These are phyloP conservation scores for Ginglymostoma cirratum DNA, from an alignment of 2,113 vertebrate species.

Conservation along the genomic window DNA sequence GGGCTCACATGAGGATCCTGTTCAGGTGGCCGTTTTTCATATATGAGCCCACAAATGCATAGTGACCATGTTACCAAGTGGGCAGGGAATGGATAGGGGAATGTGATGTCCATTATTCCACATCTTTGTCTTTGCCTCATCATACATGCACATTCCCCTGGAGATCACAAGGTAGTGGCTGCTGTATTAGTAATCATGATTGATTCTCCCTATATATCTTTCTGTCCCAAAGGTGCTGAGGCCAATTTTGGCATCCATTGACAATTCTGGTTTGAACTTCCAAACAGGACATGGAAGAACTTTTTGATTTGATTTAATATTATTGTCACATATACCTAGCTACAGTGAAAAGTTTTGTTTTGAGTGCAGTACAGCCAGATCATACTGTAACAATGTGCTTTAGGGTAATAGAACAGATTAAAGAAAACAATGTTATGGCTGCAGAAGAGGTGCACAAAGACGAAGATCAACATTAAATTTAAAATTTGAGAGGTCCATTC, in stretches of 20 bases:
- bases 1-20: background rate
- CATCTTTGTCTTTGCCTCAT: background rate
- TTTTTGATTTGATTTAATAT: no score
- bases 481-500: no score
- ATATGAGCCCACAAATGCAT: background rate
- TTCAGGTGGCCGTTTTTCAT: background rate
- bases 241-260: background rate
- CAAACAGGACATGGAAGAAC: background rate
- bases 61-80: background rate
- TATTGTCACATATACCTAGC: no score
- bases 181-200: background rate
- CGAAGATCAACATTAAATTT: no score
- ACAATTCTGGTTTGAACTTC: background rate
- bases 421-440: no score
- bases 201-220: background rate
- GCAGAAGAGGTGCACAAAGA: no score
- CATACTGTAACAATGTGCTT: no score
- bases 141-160: no score
- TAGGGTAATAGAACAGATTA: no score
- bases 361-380: no score
- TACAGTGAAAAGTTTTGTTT: no score
- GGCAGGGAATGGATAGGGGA: no score
- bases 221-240: background rate
- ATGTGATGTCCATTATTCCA: background rate
- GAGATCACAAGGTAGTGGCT: background rate